phyloP scores from a whole-genome alignment of 2,113 vertebrate genomes.

The Pyxicephalus adspersus region DNA sequence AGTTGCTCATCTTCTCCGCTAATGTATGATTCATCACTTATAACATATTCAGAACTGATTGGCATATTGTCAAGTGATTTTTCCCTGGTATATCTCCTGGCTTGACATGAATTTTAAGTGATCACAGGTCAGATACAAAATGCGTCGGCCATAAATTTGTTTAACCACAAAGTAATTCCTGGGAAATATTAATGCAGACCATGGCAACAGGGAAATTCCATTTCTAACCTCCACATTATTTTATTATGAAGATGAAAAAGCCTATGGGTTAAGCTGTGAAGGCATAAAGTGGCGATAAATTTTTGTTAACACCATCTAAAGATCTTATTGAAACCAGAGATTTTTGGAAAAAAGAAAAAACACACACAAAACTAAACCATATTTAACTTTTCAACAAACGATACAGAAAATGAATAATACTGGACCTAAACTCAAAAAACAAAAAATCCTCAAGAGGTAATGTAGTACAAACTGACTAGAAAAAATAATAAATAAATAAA shows the following conservation, averaged over 20 bases:
- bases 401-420: no score
- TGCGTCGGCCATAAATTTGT: background rate
- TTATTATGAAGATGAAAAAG: no score
- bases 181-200: background rate
- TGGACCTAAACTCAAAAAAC: no score
- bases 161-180: slow-evolving; percentile 7
- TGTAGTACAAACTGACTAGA: no score
- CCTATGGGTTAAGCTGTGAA: no score
- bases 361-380: no score
- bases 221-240: background rate
- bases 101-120: slow-evolving; percentile 19
- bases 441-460: no score
- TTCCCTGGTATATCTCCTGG: background rate
- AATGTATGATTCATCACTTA: slow-evolving; percentile 28
- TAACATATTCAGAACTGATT: slow-evolving; percentile 33
- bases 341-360: background rate
- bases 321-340: background rate
- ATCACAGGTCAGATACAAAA: background rate
- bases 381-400: no score
- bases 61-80: slow-evolving; percentile 17
- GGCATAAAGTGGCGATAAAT: no score
- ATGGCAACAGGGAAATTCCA: background rate
- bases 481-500: no score
- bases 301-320: background rate
- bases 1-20: slow-evolving; percentile 6